Evolutionary conservation across 2,797 vertebrate species (phyloP).

Genomic region (Cirrhinus mrigala): DNA sequence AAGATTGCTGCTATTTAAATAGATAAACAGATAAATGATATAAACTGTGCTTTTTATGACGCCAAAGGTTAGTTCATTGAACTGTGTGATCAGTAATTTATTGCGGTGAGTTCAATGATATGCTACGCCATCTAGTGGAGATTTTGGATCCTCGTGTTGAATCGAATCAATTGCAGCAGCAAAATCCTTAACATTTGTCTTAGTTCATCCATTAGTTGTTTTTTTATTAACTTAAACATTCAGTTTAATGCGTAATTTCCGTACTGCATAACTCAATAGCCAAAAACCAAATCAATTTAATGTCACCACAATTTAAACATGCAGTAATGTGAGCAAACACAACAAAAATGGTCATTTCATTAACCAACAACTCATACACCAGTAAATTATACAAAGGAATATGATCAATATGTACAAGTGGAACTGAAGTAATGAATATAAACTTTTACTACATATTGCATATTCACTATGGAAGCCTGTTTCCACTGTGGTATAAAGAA

Average conservation of each 20-base stretch:
- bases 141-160: not conserved
- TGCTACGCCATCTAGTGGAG: slow-evolving; percentile 49
- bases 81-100: not conserved
- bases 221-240: slow-evolving; percentile 7
- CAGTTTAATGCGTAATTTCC: not conserved
- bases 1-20: not conserved
- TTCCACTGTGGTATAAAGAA: not conserved
- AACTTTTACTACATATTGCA: not conserved
- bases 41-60: not conserved
- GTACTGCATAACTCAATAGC: slow-evolving; percentile 9
- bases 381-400: slow-evolving; percentile 13
- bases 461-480: not conserved
- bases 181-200: not conserved
- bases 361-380: not conserved
- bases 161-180: not conserved
- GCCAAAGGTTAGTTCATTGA: slow-evolving; percentile 5
- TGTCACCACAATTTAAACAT: slow-evolving; percentile 15
- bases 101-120: not conserved
- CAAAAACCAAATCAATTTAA: not conserved
- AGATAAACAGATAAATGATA: not conserved
- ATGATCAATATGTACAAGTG: slow-evolving; percentile 26
- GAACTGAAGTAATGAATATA: slow-evolving; percentile 5
- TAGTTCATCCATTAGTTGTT: slow-evolving; percentile 1
- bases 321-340: not conserved
- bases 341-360: not conserved